phyloP scores from a whole-genome alignment of 2,113 vertebrate genomes.

The Tragelaphus strepsiceros region DNA sequence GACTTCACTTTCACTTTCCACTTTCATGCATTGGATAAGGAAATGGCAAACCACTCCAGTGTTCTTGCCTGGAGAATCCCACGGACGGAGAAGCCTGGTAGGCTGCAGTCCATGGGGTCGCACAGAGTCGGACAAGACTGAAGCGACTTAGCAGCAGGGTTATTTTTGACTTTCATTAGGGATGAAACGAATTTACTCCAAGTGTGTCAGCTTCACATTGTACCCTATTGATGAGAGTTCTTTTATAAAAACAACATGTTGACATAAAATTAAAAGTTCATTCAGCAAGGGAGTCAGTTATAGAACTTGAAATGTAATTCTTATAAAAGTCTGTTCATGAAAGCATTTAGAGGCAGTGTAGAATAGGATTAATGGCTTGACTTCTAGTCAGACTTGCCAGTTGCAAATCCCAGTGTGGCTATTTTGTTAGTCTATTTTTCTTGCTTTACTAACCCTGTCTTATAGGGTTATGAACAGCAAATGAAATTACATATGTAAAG shows the following conservation, averaged over 20 bases:
- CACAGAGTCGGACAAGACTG: no score
- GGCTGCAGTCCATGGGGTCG: no score
- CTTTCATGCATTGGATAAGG: no score
- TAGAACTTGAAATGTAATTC: neutral
- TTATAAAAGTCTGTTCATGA: neutral
- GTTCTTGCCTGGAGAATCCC: no score
- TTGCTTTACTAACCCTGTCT: neutral
- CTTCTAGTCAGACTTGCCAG: neutral
- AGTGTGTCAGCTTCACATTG: neutral
- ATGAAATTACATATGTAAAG: neutral
- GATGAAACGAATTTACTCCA: neutral
- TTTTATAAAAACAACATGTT: neutral
- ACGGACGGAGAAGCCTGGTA: no score
- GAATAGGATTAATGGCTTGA: neutral
- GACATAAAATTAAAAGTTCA: neutral
- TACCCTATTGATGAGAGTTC: neutral
- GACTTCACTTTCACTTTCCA: no score
- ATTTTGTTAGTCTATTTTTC: neutral
- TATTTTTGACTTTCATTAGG: neutral
- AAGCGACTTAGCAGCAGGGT: neutral
- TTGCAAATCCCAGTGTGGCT: neutral
- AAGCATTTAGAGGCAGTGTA: neutral
- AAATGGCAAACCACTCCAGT: no score
- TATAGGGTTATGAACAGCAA: neutral
- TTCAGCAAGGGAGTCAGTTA: neutral